Evolutionary conservation across 2,888 invertebrate species (phyloP).

Genomic region (Pollenia griseotomentosa): DNA sequence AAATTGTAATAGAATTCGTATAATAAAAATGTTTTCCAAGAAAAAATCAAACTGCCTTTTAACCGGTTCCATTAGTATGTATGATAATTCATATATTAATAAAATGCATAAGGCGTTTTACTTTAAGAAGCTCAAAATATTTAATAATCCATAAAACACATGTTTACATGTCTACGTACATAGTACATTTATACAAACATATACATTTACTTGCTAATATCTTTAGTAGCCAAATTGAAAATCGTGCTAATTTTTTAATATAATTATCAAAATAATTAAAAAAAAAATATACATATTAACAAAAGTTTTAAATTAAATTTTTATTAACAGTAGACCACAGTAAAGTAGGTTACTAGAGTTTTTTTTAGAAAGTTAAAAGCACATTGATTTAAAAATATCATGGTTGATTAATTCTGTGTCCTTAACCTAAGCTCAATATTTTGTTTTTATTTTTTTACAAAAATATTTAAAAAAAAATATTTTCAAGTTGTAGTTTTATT

Average conservation of each 20-base stretch:
- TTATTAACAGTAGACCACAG: slow-evolving; percentile 3
- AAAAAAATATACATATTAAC: neutral
- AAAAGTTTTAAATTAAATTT: neutral
- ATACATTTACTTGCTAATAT: neutral
- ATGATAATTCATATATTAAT: slow-evolving; percentile 23
- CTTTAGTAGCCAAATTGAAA: slow-evolving; percentile 10
- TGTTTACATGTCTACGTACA: no score
- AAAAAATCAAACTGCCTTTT: slow-evolving; percentile 14
- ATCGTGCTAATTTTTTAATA: slow-evolving; percentile 59
- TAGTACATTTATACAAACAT: neutral
- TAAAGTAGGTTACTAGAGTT: neutral
- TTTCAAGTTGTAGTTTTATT: neutral
- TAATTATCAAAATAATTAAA: slow-evolving; percentile 49
- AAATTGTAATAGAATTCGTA: neutral
- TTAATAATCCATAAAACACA: slow-evolving; percentile 45
- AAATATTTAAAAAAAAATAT: neutral
- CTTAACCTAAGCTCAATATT: slow-evolving; percentile 29
- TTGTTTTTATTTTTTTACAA: neutral
- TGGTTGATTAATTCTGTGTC: slow-evolving; percentile 46
- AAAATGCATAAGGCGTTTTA: slow-evolving; percentile 20
- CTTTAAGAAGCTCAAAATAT: slow-evolving; percentile 40
- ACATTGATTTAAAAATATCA: neutral
- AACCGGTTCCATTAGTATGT: slow-evolving; percentile 43
- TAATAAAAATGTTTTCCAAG: neutral
- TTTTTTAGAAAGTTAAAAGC: slow-evolving; percentile 48